phyloP scores from a whole-genome alignment of 2,113 vertebrate species.

The Ceyx cyanopectus region DNA sequence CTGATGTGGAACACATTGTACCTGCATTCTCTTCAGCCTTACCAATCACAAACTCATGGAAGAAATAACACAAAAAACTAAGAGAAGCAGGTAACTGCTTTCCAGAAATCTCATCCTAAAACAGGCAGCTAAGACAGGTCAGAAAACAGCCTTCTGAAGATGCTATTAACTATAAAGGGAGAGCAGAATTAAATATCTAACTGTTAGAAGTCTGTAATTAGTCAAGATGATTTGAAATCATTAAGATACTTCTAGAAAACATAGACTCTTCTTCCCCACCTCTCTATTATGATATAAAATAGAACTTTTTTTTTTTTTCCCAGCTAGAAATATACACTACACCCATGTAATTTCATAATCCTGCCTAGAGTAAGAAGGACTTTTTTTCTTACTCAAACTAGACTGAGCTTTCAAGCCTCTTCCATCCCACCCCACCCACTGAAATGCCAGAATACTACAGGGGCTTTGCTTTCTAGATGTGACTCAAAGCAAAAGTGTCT shows the following conservation, averaged over 20 bases:
- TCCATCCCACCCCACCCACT: neutral
- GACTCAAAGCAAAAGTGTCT: neutral
- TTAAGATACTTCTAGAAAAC: neutral
- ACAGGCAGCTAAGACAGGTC: slow-evolving; percentile 15
- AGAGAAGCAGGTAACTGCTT: neutral
- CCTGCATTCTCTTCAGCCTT: neutral
- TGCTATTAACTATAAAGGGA: slow-evolving; percentile 28
- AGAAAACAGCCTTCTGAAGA: slow-evolving; percentile 12
- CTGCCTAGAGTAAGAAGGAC: neutral
- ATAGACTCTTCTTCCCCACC: neutral
- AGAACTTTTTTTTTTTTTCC: neutral
- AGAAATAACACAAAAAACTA: neutral
- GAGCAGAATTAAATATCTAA: neutral
- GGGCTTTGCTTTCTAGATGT: neutral
- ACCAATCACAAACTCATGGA: neutral
- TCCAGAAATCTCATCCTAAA: neutral
- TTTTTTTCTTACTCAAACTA: neutral
- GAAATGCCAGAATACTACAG: neutral
- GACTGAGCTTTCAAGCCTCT: neutral
- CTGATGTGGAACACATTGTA: neutral
- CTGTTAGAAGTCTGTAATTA: slow-evolving; percentile 28
- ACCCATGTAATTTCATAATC: neutral
- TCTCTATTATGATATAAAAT: neutral
- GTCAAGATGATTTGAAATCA: neutral
- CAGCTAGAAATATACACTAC: neutral